Evolutionary conservation across 2,888 invertebrate species (phyloP), one percentile per base, ranked within the genome.

Genomic region (Agrochola lychnidis): DNA sequence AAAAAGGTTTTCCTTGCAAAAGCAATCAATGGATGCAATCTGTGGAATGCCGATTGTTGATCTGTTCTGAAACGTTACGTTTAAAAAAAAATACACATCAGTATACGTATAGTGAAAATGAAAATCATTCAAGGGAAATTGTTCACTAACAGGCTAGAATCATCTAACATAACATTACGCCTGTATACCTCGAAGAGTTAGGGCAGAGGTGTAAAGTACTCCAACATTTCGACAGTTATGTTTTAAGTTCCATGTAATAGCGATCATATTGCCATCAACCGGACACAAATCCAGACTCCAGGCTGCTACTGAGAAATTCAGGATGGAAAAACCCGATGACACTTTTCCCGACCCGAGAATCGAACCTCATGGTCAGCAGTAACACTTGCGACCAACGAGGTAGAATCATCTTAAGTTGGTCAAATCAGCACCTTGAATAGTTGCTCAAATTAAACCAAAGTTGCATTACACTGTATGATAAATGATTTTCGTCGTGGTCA

Each of bases 401-500:
- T 14, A 9, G 2, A 51, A 68, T 51, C 14, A 16, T 16, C 3
- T 19, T n/a, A 19, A 14, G 36, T 56, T 36, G 5, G 7, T 12
- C 45, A 72, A 73, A 42, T n/a, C 25, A 30, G 7, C n/a, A 30
- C 25, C n/a, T 25, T 16, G 9, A 22, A 56, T 25, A 63, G 3
- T 22, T 48, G n/a, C 14, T 76, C 3, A 14, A n/a, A 12, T 22
- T 45, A 1, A 45, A 36, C 4, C 0, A 57, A 59, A 42, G 19
- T 64, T 75, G 7, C 25, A 12, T 64, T 51, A 36, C 4, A 53
- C 42, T 51, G 36, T 36, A 45, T 62, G 73, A 67, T 73, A 70
- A 53, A 81, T 73, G 57, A 70, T 62, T 73, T 69, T 53, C 80
- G 57, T 84, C n/a, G n/a, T 62, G 73, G 66, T 45, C 30, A 36